Evolutionary conservation across 2,113 vertebrate species (phyloP).

Genomic region (Channa argus): DNA sequence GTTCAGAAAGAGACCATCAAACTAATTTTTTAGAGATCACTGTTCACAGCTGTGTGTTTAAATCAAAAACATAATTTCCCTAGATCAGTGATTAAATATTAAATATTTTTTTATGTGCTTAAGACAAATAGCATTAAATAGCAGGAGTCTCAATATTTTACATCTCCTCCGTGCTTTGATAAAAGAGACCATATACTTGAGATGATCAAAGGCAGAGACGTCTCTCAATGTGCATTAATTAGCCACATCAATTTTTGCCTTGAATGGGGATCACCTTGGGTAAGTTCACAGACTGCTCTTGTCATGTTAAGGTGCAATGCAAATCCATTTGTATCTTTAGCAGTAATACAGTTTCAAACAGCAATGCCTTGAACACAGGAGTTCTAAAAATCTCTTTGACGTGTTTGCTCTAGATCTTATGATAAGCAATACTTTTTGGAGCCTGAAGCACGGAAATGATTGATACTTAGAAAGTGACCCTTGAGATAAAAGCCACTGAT

Average conservation of each 20-base stretch:
- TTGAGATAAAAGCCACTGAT: constrained; percentile 66
- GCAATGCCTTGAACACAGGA: constrained; percentile 40
- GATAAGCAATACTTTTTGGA: constrained; percentile 47
- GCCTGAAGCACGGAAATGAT: constrained; percentile 41
- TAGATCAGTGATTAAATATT: constrained; percentile 71
- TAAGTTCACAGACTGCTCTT: constrained; percentile 45
- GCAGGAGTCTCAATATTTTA: constrained; percentile 31
- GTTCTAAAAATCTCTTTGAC: constrained; percentile 60
- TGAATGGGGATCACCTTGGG: constrained; percentile 49
- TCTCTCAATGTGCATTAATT: constrained; percentile 64
- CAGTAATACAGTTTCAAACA: constrained; percentile 45
- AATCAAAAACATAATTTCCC: constrained; percentile 62
- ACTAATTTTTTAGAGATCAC: constrained; percentile 53
- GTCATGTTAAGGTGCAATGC: constrained; percentile 48
- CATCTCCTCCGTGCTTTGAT: constrained; percentile 63
- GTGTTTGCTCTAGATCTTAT: constrained; percentile 43
- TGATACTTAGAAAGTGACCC: constrained; percentile 59
- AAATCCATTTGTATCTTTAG: constrained; percentile 53
- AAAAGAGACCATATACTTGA: constrained; percentile 58
- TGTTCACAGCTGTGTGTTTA: constrained; percentile 53
- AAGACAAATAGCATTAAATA: constrained; percentile 71
- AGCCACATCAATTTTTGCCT: constrained; percentile 46
- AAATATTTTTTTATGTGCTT: constrained; percentile 49
- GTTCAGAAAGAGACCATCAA: constrained; percentile 30
- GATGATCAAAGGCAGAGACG: constrained; percentile 69